These are phyloP conservation scores for Mylabris sibirica DNA, from an alignment of 2,888 invertebrate species.

Conservation along the genomic window DNA sequence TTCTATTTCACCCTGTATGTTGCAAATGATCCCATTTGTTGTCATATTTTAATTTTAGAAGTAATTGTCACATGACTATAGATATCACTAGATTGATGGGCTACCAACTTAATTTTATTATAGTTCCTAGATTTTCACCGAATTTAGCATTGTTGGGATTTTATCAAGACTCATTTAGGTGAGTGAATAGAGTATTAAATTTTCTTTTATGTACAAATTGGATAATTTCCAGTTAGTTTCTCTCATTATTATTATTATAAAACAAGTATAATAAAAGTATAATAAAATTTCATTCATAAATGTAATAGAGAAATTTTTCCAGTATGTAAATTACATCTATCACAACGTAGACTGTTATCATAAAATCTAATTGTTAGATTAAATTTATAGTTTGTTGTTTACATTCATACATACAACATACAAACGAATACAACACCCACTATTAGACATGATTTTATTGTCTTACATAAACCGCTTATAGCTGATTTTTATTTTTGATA, in stretches of 20 bases:
- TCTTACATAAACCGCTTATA: background rate
- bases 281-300: background rate
- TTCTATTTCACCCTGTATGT: too few species aligned
- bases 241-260: too few species aligned
- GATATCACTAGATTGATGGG: too few species aligned
- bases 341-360: background rate
- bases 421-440: background rate
- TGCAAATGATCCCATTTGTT: too few species aligned
- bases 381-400: background rate
- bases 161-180: too few species aligned
- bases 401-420: background rate
- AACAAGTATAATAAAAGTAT: background rate
- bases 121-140: too few species aligned
- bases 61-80: too few species aligned
- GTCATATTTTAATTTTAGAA: too few species aligned
- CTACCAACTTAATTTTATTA: too few species aligned
- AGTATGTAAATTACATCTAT: constrained; percentile 3
- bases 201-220: background rate
- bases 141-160: too few species aligned
- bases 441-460: background rate
- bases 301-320: background rate
- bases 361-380: background rate
- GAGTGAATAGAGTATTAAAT: background rate
- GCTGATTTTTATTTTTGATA: background rate
- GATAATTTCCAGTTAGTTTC: background rate